Evolutionary conservation across 2,888 invertebrate genomes (phyloP).

Genomic region (Leucoma salicis): DNA sequence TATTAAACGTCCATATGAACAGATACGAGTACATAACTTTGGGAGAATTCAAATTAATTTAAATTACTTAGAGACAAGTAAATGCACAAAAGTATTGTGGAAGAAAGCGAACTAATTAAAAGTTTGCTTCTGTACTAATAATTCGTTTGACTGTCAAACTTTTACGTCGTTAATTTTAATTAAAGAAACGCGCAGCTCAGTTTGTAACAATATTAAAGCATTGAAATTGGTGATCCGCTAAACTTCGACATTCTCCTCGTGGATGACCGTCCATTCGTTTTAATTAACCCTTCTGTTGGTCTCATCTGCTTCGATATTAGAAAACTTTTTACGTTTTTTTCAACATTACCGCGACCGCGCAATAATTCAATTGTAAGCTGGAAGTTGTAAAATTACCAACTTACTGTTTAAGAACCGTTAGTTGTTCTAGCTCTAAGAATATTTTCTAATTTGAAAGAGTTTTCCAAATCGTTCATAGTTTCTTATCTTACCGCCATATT

Average conservation of each 20-base stretch:
- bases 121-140: constrained; percentile 80
- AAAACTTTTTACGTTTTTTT: constrained; percentile 54
- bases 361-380: constrained; percentile 73
- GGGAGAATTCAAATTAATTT: constrained; percentile 71
- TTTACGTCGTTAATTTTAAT: constrained; percentile 82
- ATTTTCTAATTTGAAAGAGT: too few relatives aligned
- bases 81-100: constrained; percentile 77
- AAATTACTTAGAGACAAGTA: constrained; percentile 65
- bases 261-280: constrained; percentile 78
- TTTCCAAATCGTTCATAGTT: too few relatives aligned
- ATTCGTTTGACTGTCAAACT: constrained; percentile 82
- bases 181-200: constrained; percentile 77
- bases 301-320: constrained; percentile 61
- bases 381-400: too few relatives aligned
- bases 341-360: constrained; percentile 44
- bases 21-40: constrained; percentile 8
- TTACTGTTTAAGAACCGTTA: too few relatives aligned
- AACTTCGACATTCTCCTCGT: constrained; percentile 74
- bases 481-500: too few relatives aligned
- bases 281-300: constrained; percentile 74
- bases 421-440: too few relatives aligned
- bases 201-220: constrained; percentile 81
- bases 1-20: too few relatives aligned
- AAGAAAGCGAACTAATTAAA: constrained; percentile 79
- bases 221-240: constrained; percentile 80